These are phyloP conservation scores for Psilanteris sp. DNA, from an alignment of 1,140 invertebrate genomes.

Conservation along the genomic window DNA sequence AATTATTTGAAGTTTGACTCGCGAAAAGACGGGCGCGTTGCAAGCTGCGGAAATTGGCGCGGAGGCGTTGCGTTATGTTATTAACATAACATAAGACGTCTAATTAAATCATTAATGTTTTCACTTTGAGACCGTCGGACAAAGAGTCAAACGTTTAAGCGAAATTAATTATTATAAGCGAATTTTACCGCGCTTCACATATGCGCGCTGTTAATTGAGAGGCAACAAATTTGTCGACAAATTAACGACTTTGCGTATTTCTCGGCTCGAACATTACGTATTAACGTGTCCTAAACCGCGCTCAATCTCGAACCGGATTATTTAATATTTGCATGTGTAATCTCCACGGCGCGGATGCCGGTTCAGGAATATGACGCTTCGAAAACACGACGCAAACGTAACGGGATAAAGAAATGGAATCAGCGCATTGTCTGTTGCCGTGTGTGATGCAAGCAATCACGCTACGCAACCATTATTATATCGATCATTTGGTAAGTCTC, in stretches of 20 bases:
- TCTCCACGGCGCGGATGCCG: background rate
- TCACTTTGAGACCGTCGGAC: slow-evolving; percentile 37
- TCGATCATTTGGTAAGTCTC: slow-evolving; percentile 80
- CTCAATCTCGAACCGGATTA: slow-evolving; percentile 1
- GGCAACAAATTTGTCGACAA: slow-evolving; percentile 19
- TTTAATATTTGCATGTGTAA: slow-evolving; percentile 15
- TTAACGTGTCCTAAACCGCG: slow-evolving; percentile 16
- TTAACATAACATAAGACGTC: slow-evolving; percentile 27
- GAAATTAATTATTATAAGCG: slow-evolving; percentile 32
- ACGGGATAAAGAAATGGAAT: slow-evolving; percentile 41
- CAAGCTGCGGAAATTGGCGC: slow-evolving; percentile 8
- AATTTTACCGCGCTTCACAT: slow-evolving; percentile 11
- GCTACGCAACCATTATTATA: slow-evolving; percentile 74
- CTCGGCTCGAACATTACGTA: slow-evolving; percentile 9
- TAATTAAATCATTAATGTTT: slow-evolving; percentile 43
- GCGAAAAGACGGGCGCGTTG: too few relatives aligned
- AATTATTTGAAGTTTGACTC: slow-evolving; percentile 29
- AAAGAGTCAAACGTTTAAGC: slow-evolving; percentile 37
- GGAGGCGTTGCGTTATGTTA: slow-evolving; percentile 24
- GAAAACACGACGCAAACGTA: slow-evolving; percentile 10
- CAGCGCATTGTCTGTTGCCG: slow-evolving; percentile 7
- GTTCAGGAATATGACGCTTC: background rate
- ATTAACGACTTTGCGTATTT: slow-evolving; percentile 22
- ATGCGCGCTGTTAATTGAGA: slow-evolving; percentile 17
- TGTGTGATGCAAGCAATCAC: slow-evolving; percentile 51